Base-by-base conservation (phyloP, 2,113 vertebrate genomes). In the Clarias magur region DNA sequence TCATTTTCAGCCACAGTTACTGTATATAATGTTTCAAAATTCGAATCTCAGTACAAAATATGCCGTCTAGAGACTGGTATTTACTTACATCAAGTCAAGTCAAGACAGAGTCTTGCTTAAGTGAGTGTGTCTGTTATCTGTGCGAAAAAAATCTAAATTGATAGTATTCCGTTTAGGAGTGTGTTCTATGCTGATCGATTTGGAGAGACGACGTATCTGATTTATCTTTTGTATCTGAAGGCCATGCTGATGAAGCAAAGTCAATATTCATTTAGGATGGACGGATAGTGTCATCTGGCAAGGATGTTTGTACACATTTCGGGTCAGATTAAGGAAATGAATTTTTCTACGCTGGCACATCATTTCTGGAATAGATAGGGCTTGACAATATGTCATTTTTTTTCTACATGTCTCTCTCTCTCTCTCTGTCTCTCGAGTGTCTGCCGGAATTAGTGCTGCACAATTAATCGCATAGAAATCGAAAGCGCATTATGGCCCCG, bases 231-330 rank as follows among this genome's bases (percentile, higher is more conserved):
- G 27, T 80, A 59, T 57, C 16, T 4, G 0, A 34, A 19, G 78
- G 78, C 78, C 16, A 59, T 30, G 53, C n/a, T 79, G 75, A 53
- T 15, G 42, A 23, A 76, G 42, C 53, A 56, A 59, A 80, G n/a
- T 80, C 78, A 80, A 80, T 80, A 80, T 34, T 80, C 78, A 59
- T 80, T 80, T 80, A 59, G 78, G 78, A 59, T 21, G 78, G 78
- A 56, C 54, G 56, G 78, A 57, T 34, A 80, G 54, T 80, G 54
- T 80, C n/a, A 59, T 34, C 27, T 59, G 17, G 7, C n/a, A 1
- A 34, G 56, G 54, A 80, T 80, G 54, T 80, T 80, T 57, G 78
- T 59, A 59, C 16, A 11, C 19, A 34, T 30, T 59, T 38, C 34
- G 54, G 27, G n/a, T 59, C 54, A 30, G n/a, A 59, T 59, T 59